phyloP scores from a whole-genome alignment of 1,140 invertebrate genomes.

The Rhagoletis zephyria region DNA sequence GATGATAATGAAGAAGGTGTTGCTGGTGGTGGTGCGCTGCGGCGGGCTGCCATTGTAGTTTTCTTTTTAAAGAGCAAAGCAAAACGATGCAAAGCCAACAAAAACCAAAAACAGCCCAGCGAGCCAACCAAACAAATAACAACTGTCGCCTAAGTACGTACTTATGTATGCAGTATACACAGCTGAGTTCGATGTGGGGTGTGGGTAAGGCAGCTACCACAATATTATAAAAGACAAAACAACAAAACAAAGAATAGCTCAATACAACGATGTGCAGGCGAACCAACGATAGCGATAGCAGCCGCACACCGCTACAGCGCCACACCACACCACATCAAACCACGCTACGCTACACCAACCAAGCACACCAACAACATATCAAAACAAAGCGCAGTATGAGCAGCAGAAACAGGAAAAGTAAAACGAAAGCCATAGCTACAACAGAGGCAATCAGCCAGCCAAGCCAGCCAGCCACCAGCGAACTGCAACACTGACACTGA shows the following conservation, averaged over 20 bases:
- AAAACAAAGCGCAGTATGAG: not conserved
- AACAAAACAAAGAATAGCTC: slow-evolving; percentile 24
- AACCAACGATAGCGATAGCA: not conserved
- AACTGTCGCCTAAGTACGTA: not conserved
- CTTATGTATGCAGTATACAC: not conserved
- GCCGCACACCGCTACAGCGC: not conserved
- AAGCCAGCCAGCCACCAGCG: slow-evolving; percentile 41
- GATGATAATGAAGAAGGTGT: not conserved
- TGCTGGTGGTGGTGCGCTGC: not conserved
- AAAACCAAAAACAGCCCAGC: not conserved
- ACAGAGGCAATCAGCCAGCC: slow-evolving; percentile 44
- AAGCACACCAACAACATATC: not conserved
- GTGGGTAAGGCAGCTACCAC: not conserved
- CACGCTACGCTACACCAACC: not conserved
- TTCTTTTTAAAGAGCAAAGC: not conserved
- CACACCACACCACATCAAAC: not conserved
- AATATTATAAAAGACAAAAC: slow-evolving; percentile 33
- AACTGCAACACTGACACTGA: slow-evolving; percentile 56
- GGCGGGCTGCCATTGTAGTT: slow-evolving; percentile 29
- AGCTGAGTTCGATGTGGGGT: not conserved
- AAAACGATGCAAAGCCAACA: not conserved
- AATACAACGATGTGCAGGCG: not conserved
- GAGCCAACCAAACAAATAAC: slow-evolving; percentile 30
- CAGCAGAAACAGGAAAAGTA: slow-evolving; percentile 34
- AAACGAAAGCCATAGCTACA: slow-evolving; percentile 32